Evolutionary conservation across 2,797 vertebrate genomes (phyloP).

Genomic region (Clangula hyemalis): DNA sequence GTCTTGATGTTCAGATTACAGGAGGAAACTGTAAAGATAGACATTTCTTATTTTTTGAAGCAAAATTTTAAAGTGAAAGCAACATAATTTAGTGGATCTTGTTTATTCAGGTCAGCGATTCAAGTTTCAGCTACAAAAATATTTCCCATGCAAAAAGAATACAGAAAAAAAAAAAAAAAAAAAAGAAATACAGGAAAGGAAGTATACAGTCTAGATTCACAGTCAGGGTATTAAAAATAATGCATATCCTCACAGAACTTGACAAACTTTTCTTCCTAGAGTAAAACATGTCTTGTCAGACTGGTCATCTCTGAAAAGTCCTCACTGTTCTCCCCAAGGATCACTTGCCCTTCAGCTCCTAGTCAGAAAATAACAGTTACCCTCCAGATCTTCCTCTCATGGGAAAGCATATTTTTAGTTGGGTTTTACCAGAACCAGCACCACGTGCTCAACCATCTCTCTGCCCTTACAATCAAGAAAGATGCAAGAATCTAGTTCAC

Average conservation of each 20-base stretch:
- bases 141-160: background rate
- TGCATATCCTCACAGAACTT: background rate
- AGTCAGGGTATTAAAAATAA: background rate
- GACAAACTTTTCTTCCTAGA: background rate
- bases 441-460: background rate
- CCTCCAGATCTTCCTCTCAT: background rate
- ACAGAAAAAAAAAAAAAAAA: background rate
- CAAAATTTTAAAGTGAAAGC: background rate
- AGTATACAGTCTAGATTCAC: background rate
- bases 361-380: background rate
- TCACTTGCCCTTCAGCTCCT: background rate
- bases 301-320: background rate
- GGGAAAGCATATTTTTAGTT: background rate
- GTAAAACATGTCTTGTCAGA: background rate
- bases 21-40: background rate
- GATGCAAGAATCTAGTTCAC: background rate
- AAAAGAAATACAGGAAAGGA: background rate
- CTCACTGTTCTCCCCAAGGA: background rate
- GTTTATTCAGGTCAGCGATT: background rate
- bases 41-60: background rate
- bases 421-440: background rate
- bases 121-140: background rate
- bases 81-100: background rate
- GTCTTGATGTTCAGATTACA: constrained; percentile 17
- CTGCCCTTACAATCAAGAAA: background rate